Evolutionary conservation across 2,113 vertebrate genomes (phyloP).

Genomic region (Meriones unguiculatus): DNA sequence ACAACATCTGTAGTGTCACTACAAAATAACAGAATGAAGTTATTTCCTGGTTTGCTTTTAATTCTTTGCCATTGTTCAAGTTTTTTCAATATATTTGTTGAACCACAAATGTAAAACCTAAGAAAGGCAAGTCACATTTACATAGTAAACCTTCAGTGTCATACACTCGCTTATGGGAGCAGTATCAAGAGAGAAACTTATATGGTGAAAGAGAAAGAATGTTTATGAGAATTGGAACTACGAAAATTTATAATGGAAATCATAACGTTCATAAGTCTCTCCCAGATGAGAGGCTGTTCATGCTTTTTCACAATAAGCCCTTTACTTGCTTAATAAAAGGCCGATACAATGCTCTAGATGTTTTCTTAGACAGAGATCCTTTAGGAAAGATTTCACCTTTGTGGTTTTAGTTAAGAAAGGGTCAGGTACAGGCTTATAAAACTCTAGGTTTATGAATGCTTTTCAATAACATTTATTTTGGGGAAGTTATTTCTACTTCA

Average conservation of each 20-base stretch:
- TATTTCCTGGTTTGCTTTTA: conserved; percentile 65
- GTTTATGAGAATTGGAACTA: not conserved
- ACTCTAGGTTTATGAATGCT: not conserved
- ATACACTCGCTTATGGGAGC: not conserved
- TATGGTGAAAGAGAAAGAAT: not conserved
- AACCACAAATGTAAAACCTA: conserved; percentile 50
- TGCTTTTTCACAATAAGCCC: not conserved
- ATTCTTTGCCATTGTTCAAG: conserved; percentile 37
- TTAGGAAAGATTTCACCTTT: conserved; percentile 28
- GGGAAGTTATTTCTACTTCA: conserved; percentile 26
- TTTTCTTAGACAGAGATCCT: not conserved
- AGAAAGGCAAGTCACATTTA: conserved; percentile 42
- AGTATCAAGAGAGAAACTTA: not conserved
- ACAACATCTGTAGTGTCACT: conserved; percentile 99
- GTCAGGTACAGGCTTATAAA: not conserved
- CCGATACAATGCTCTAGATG: not conserved
- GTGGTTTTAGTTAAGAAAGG: conserved; percentile 4
- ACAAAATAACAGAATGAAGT: conserved; percentile 83
- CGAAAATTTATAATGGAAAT: conserved; percentile 33
- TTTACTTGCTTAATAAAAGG: conserved; percentile 30
- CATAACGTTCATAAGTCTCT: conserved; percentile 12
- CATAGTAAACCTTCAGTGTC: conserved; percentile 22
- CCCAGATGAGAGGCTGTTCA: not conserved
- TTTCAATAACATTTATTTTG: conserved; percentile 39
- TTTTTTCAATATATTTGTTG: conserved; percentile 49